phyloP scores from a whole-genome alignment of 1,140 invertebrate species.

The Charaxes varanes region DNA sequence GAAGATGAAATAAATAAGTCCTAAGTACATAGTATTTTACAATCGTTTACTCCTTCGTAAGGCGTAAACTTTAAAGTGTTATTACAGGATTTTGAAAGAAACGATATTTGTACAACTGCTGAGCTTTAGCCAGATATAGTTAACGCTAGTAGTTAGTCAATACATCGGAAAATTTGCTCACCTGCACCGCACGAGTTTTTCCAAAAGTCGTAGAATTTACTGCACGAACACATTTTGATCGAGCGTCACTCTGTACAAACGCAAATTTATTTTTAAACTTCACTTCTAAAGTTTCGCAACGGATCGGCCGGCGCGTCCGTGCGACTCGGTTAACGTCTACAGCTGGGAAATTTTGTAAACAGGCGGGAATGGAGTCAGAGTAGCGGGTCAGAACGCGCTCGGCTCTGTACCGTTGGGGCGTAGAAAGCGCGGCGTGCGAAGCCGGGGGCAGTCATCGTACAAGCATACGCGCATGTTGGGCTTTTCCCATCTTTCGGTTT shows the following conservation, averaged over 20 bases:
- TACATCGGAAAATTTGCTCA: conserved; percentile 28
- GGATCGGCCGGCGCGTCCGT: conserved; percentile 45
- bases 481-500: no score
- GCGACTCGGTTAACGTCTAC: conserved; percentile 39
- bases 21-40: no score
- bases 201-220: conserved; percentile 68
- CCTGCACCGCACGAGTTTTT: conserved; percentile 67
- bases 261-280: conserved; percentile 71
- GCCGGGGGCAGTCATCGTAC: conserved; percentile 42
- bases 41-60: no score
- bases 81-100: no score
- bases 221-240: conserved; percentile 63
- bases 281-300: conserved; percentile 69
- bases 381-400: conserved; percentile 43
- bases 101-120: no score
- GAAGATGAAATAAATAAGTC: no score
- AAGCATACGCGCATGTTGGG: no score
- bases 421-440: conserved; percentile 45
- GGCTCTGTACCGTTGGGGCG: conserved; percentile 46
- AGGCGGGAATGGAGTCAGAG: conserved; percentile 44
- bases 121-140: neutral
- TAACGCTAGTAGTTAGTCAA: conserved; percentile 6
- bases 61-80: no score
- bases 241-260: conserved; percentile 52
- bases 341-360: conserved; percentile 42